Evolutionary conservation across 2,113 vertebrate species (phyloP), one percentile per base, ranked within the genome.

Genomic region (Egretta garzetta): DNA sequence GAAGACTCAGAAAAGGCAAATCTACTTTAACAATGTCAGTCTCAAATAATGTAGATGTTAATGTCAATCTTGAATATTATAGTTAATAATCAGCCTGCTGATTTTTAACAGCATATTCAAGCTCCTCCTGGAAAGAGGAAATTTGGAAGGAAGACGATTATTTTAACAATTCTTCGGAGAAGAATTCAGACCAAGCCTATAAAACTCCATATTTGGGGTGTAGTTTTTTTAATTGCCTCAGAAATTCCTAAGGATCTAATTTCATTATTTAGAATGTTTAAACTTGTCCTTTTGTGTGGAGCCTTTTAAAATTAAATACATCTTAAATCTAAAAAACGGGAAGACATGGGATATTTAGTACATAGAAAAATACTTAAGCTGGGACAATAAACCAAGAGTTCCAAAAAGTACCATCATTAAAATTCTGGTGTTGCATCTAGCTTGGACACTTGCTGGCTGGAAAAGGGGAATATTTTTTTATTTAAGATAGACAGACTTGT

Each of bases 121-220:
- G 39, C 20, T 85, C 5, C 33, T 64, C 20, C 21, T 45, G 12
- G 14, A 52, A 81, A 74, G 80, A 90, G 66, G 74, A 85, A 81
- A 71, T 92, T 56, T 91, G 53, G 59, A 80, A 94, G 41, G 30
- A 88, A 88, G 62, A 89, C 86, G 85, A 33, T 21, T 59, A 35
- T 67, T 93, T 95, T 88, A 92, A 89, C 63, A 86, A 45, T 73
- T 71, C 28, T 77, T 76, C 70, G 53, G 93, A 96, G 80, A 83
- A 91, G 23, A 68, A 58, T 71, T 95, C 90, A 82, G 52, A 39
- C 75, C 35, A 33, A 30, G 35, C 59, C 52, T 84, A 72, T 74
- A 81, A 94, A 94, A 58, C 23, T 77, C 74, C 15, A 2, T 93
- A 70, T 93, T 80, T 93, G 50, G 45, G 74, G 3, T 30, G 39